Base-by-base conservation (phyloP, 2,113 vertebrate genomes). In the Cottus gobio region DNA sequence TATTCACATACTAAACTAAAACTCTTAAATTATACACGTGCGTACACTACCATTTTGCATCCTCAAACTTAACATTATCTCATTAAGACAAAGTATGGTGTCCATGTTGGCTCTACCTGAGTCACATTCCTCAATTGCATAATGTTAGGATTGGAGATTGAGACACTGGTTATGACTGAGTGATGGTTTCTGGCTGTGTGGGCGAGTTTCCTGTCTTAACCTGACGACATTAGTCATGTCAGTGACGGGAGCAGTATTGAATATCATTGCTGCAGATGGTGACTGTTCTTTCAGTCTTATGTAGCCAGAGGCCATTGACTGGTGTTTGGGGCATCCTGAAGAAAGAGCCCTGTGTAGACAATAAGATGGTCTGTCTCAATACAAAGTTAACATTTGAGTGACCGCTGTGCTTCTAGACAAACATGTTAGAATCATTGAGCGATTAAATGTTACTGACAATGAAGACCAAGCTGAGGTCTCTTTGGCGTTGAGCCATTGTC, bases 301-400 rank as follows among this genome's bases (percentile, higher is more conserved):
- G 54, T 34, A 7, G 28, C 26, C 50, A 20, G 8, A 50, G 46
- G 34, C 46, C 0, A 52, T 31, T 62, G 57, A 66, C 26, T 50
- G 26, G 57, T 66, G 60, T 60, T 57, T 30, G 12, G 16, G 44
- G n/a, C 15, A 39, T 65, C 44, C 5, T 65, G 65, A 5, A 60
- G 39, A 48, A 60, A 12, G 22, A n/a, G 44, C 20, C 7, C 7
- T 1, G 7, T 62, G 42, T 42, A 8, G 63, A 56, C 37, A 58
- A 46, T 46, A 20, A 62, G 36, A 46, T 6, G 39, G 20, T 68
- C 34, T 0, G 24, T 77, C n/a, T 42, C 3, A n/a, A 5, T 42
- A 67, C 4, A 82, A 72, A 46, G n/a, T 36, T 28, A 69, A 18
- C n/a, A 8, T 79, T 42, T 52, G 57, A 84, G 24, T 39, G 48